phyloP scores from a whole-genome alignment of 2,113 vertebrate genomes.

The Stigmatopora nigra region DNA sequence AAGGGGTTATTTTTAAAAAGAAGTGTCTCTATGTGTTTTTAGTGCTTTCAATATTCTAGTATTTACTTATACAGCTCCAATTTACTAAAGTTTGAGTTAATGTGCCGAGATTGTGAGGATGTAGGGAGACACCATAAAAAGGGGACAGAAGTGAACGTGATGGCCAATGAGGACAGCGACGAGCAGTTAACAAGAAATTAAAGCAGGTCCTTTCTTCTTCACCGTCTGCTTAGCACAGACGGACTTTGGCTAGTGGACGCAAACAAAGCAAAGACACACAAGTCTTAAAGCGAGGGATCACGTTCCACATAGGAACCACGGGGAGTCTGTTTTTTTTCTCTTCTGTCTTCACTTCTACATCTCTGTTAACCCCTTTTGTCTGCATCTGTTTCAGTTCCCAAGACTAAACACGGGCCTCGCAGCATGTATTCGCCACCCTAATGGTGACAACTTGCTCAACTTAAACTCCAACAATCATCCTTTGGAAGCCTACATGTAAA shows the following conservation, averaged over 20 bases:
- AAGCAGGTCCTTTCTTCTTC: constrained; percentile 17
- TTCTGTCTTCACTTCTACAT: constrained; percentile 54
- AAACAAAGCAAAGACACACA: constrained; percentile 58
- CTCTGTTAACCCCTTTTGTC: constrained; percentile 61
- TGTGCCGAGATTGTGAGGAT: neutral
- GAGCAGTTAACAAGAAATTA: constrained; percentile 2
- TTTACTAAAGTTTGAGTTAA: neutral
- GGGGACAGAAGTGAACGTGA: neutral
- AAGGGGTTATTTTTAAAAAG: constrained; percentile 41
- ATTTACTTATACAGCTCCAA: neutral
- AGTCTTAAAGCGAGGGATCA: constrained; percentile 62
- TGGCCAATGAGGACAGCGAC: neutral
- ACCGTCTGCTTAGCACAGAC: constrained; percentile 31
- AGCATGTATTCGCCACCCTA: constrained; percentile 20
- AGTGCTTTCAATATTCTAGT: constrained; percentile 8
- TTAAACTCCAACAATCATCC: constrained; percentile 10
- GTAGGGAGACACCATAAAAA: neutral
- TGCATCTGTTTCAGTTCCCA: constrained; percentile 65
- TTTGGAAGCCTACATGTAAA: constrained; percentile 4
- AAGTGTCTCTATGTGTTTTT: constrained; percentile 28
- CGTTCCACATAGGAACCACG: constrained; percentile 59
- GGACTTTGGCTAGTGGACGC: constrained; percentile 55
- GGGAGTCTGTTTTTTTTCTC: constrained; percentile 55
- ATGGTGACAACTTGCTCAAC: constrained; percentile 49
- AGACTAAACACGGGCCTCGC: constrained; percentile 59